Base-by-base conservation (phyloP, 2,888 invertebrate species). In the Acleris literana region DNA sequence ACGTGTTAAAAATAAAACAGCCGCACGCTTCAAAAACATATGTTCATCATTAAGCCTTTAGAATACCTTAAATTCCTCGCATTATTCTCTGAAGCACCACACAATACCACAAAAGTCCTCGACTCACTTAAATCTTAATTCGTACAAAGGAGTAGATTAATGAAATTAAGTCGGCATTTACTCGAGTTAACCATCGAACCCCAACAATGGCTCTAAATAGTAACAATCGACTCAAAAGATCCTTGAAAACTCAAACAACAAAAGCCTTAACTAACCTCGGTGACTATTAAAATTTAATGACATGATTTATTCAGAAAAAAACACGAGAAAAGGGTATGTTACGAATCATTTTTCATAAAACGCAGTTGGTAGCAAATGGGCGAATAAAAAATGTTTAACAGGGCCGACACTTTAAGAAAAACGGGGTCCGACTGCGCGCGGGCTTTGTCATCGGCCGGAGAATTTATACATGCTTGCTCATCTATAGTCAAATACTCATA, bases 241-340 rank as follows among this genome's bases (percentile, higher is more conserved):
- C 76, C 84, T 87, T 86, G 80, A 87, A 83, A 73, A 71, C 80
- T 83, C 80, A 73, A 74, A 71, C 85, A 91, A 92, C 91, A 91
- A 92, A 91, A 81, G 90, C 80, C 83, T 87, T 91, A 91, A 92
- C 92, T 92, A 92, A 91, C 91, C 79, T 87, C 86, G 82, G 89
- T 92, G 92, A 92, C 92, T 92, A 92, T 92, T 92, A 92, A 92
- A 91, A 88, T 91, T 91, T 92, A 92, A 92, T 92, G 92, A 92
- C 91, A 92, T 92, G 92, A 92, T 92, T 91, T 92, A 92, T 92
- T 85, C 85, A 80, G 79, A 84, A 84, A 86, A 89, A 89, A 88
- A 83, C 83, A 80, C 79, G 85, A 82, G 83, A 87, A 88, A 91
- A 92, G 92, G 92, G 92, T 91, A 85, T 86, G 87, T 90, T 88